These are phyloP conservation scores for Leptinotarsa undecemlineata DNA, from an alignment of 1,140 invertebrate species.

Conservation along the genomic window DNA sequence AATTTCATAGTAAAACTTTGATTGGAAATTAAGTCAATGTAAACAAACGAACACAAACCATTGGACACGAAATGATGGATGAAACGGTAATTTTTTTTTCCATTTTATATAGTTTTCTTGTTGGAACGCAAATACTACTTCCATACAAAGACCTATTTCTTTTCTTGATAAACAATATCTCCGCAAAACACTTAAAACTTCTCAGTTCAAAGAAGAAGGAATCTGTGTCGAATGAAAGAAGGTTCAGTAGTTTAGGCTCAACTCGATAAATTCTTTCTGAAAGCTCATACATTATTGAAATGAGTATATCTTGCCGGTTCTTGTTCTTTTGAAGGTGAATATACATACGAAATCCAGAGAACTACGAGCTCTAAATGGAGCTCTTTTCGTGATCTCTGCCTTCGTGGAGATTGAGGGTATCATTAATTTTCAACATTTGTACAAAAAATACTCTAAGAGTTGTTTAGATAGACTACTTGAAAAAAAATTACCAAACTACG, in stretches of 20 bases:
- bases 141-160: too few relatives aligned
- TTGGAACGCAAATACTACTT: too few relatives aligned
- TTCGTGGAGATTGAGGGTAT: background rate
- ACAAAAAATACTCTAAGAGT: too few relatives aligned
- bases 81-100: too few relatives aligned
- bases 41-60: too few relatives aligned
- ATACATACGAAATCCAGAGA: constrained; percentile 15
- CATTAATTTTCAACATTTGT: too few relatives aligned
- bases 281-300: constrained; percentile 25
- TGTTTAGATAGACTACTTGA: too few relatives aligned
- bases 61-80: too few relatives aligned
- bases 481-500: too few relatives aligned
- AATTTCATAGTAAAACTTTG: too few relatives aligned
- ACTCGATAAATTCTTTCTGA: constrained; percentile 21
- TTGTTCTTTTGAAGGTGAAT: constrained; percentile 17
- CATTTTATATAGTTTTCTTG: too few relatives aligned
- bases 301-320: constrained; percentile 14
- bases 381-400: background rate
- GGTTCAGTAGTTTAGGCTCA: constrained; percentile 9
- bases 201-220: background rate
- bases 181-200: constrained; percentile 15
- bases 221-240: constrained; percentile 9
- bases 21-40: too few relatives aligned
- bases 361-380: constrained; percentile 3
- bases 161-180: constrained; percentile 12